Evolutionary conservation across 1,140 invertebrate species (phyloP).

Genomic region (Xylocopa sonorina): DNA sequence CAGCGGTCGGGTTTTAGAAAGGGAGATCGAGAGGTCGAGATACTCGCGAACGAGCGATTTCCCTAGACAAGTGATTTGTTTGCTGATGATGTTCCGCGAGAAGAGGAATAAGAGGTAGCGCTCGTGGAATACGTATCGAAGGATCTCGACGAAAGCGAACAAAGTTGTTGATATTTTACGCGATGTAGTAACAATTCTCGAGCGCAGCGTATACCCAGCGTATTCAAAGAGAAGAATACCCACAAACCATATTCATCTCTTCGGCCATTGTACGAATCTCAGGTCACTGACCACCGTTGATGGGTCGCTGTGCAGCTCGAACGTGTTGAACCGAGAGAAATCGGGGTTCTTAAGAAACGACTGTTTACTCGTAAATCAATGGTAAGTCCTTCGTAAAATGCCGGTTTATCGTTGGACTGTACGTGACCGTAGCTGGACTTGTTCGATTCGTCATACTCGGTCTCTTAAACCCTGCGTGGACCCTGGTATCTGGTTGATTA

Average conservation of each 20-base stretch:
- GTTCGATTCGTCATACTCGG: background rate
- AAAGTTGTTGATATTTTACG: background rate
- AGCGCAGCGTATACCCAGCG: too few species aligned
- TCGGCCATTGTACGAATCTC: too few species aligned
- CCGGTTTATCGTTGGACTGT: background rate
- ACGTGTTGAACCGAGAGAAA: background rate
- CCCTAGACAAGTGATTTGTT: constrained; percentile 5
- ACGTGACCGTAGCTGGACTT: constrained; percentile 10
- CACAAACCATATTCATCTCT: too few species aligned
- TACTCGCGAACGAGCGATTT: constrained; percentile 14
- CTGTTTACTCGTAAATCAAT: constrained; percentile 5
- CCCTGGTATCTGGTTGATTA: too few species aligned
- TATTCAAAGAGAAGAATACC: too few species aligned
- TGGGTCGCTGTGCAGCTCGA: background rate
- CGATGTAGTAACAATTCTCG: too few species aligned
- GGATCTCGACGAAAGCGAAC: background rate
- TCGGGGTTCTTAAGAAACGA: background rate
- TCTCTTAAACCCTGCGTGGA: too few species aligned
- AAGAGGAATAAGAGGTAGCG: background rate
- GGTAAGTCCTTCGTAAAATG: background rate
- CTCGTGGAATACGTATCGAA: accelerated
- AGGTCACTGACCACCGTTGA: background rate
- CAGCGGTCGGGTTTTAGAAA: constrained; percentile 11
- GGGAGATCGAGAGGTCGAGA: constrained; percentile 3
- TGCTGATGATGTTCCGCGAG: background rate